Base-by-base conservation (phyloP, 2,888 invertebrate species). In the Apoda limacodes region DNA sequence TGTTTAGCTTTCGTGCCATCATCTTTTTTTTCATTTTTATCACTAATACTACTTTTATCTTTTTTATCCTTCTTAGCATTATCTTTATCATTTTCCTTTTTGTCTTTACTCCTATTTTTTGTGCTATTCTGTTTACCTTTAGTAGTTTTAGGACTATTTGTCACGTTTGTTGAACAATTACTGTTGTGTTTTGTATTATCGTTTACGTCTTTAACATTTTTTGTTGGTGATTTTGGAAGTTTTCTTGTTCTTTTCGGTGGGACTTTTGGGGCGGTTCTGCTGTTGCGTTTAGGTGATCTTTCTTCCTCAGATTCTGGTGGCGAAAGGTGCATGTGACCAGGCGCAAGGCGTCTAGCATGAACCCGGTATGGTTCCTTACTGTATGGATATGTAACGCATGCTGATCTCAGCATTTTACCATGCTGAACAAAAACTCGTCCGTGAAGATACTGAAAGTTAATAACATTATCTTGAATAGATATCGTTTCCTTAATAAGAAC, bases 381-480 rank as follows among this genome's bases (percentile, higher is more conserved):
- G 64, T 80, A 66, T 20, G 78, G 59, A 62, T 57, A 72, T 3
- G 70, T 82, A 30, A 90, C 84, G 47, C 85, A 84, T 1, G 88
- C 89, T 6, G 88, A 84, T 25, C 88, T 82, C 31, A 90, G 60
- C 27, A 86, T 82, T 55, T 88, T 84, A 0, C 88, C 87, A 30
- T 88, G 87, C 65, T 89, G 89, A 2, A 90, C 72, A 53, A 86
- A 91, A 9, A 90, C 85, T 45, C 86, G 83, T 2, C 91, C 91
- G 59, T 91, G 90, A 11, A 90, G 82, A 60, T 89, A 91, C 90
- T 90, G 64, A 13, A 82, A 80, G 48, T n/a, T n/a, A n/a, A n/a
- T n/a, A n/a, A n/a, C n/a, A n/a, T n/a, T n/a, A n/a, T n/a, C n/a
- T n/a, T n/a, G n/a, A n/a, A n/a, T n/a, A n/a, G n/a, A n/a, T n/a